Percentiles rank a stretch among this genome's conserved stretches.
Evolutionary conservation across 2,113 vertebrate species (phyloP).

Genomic region (Tauraco erythrolophus): DNA sequence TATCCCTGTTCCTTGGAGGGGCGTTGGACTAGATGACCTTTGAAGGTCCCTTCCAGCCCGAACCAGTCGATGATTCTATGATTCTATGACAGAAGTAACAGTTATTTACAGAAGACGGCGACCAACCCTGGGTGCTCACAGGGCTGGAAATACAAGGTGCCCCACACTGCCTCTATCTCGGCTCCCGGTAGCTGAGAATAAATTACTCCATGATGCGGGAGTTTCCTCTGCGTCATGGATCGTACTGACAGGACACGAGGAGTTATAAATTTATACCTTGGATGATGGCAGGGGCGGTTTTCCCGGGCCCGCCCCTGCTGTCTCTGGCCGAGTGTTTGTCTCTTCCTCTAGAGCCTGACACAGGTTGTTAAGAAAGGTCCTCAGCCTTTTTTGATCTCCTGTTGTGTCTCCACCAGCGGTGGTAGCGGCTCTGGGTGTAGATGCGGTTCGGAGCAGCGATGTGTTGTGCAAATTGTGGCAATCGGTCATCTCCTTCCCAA

Average conservation of each 20-base stretch:
- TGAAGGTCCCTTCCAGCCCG: too few species aligned
- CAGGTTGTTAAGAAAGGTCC: too few species aligned
- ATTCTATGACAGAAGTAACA: not conserved
- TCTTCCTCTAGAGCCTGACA: not conserved
- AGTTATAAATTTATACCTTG: not conserved
- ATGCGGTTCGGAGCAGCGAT: not conserved
- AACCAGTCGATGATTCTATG: too few species aligned
- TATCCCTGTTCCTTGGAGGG: too few species aligned
- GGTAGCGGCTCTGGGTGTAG: fast-evolving
- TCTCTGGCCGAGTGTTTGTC: not conserved
- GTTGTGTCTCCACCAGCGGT: not conserved
- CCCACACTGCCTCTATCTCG: fast-evolving
- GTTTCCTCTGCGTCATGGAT: not conserved
- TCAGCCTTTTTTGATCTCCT: not conserved
- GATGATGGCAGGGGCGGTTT: not conserved
- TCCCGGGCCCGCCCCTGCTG: not conserved
- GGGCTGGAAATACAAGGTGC: fast-evolving
- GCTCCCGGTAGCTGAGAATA: not conserved
- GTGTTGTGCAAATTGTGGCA: fast-evolving
- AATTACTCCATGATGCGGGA: fast-evolving
- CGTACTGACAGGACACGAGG: fast-evolving
- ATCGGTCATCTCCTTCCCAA: fast-evolving
- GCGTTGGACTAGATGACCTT: too few species aligned
- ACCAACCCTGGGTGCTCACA: fast-evolving
- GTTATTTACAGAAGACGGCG: not conserved